A percentile compares a stretch with the other conserved stretches of the same genome.
Conservation (phyloP, 1,140 invertebrate species). For the Mycetomoellerius zeteki region DNA sequence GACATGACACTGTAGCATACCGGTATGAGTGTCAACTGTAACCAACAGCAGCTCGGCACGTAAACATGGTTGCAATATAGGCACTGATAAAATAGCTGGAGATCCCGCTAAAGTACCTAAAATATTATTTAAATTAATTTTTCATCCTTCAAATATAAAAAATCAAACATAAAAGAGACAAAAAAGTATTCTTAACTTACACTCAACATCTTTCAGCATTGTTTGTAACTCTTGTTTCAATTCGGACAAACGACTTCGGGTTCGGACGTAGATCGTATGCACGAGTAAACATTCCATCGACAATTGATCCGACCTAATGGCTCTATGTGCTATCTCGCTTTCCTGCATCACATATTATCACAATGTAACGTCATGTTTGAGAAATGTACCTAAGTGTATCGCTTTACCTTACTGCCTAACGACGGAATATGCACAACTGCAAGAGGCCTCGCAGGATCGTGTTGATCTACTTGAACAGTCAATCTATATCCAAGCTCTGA, state of each 20-base stretch:
- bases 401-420: conserved; percentile 90
- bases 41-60: conserved; percentile 96
- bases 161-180: neutral
- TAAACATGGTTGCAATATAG: conserved; percentile 95
- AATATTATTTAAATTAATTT: conserved; percentile 31
- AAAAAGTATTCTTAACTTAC: conserved; percentile 84
- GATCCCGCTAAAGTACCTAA: conserved; percentile 91
- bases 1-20: conserved; percentile 95
- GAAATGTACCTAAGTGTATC: conserved; percentile 7
- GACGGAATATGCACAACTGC: conserved; percentile 96
- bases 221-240: conserved; percentile 93
- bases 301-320: conserved; percentile 94
- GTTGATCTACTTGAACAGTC: conserved; percentile 95
- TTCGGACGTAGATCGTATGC: conserved; percentile 98
- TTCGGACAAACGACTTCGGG: conserved; percentile 93
- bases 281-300: conserved; percentile 98
- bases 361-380: conserved; percentile 82
- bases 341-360: conserved; percentile 88
- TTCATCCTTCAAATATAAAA: neutral
- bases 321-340: conserved; percentile 92
- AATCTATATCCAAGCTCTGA: conserved; percentile 95
- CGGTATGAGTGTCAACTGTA: conserved; percentile 97
- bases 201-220: conserved; percentile 92
- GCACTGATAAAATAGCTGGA: conserved; percentile 96
- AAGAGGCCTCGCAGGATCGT: conserved; percentile 93